phyloP scores from a whole-genome alignment of 2,113 vertebrate species.

The Orthonyx spaldingii region DNA sequence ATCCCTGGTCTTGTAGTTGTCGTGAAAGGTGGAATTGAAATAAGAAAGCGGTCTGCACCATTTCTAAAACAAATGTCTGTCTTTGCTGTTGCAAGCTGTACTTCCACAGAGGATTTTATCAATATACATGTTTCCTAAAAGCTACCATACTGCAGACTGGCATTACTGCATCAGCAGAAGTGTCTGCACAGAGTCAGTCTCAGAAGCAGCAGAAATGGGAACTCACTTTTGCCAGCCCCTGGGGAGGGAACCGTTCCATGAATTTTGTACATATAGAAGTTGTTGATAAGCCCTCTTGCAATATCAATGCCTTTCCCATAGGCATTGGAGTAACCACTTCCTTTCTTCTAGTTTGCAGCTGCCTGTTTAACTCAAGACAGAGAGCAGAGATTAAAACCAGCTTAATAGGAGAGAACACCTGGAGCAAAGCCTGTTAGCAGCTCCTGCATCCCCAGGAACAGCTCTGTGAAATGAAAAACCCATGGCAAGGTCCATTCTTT shows the following conservation, averaged over 20 bases:
- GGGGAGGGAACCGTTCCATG: conserved; percentile 14
- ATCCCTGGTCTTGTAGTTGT: not conserved
- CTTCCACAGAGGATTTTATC: not conserved
- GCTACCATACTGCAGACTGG: not conserved
- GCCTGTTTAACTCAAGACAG: conserved; percentile 57
- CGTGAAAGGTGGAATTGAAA: not conserved
- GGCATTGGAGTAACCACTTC: conserved; percentile 60
- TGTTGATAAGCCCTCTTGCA: conserved; percentile 64
- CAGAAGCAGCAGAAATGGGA: conserved; percentile 51
- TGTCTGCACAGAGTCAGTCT: not conserved
- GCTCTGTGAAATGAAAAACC: conserved; percentile 14
- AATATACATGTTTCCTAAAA: not conserved
- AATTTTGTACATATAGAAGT: conserved; percentile 41
- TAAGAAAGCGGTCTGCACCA: not conserved
- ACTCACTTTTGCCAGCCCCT: not conserved
- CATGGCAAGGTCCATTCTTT: conserved; percentile 2
- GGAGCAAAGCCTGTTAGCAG: conserved; percentile 29
- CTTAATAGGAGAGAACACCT: conserved; percentile 57
- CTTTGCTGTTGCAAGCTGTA: not conserved
- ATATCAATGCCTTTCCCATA: conserved; percentile 63
- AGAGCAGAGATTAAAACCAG: conserved; percentile 55
- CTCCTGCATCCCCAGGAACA: conserved; percentile 40
- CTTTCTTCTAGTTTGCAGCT: conserved; percentile 66
- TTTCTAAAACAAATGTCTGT: not conserved
- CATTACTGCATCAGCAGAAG: not conserved